A percentile compares a stretch with the other conserved stretches of the same genome.
phyloP scores from a whole-genome alignment of 2,797 vertebrate genomes.

The Pempheris klunzingeri region DNA sequence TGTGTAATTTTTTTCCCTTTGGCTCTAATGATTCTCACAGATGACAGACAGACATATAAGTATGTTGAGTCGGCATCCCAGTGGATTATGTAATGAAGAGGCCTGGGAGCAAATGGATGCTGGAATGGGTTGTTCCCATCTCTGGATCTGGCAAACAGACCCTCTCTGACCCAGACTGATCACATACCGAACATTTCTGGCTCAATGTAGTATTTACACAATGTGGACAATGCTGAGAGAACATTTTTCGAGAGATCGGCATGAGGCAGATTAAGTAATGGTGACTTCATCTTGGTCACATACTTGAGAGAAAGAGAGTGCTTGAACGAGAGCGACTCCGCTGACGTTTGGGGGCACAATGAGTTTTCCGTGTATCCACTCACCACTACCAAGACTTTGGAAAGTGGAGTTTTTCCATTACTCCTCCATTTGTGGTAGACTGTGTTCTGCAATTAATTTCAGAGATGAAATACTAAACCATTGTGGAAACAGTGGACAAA shows the following conservation, averaged over 20 bases:
- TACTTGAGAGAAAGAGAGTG: slow-evolving; percentile 20
- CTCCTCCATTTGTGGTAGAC: slow-evolving; percentile 56
- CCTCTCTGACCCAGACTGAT: slow-evolving; percentile 44
- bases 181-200: slow-evolving; percentile 66
- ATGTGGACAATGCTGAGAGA: slow-evolving; percentile 32
- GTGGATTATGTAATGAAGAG: slow-evolving; percentile 52
- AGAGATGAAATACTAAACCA: slow-evolving; percentile 59
- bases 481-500: slow-evolving; percentile 46
- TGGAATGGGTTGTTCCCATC: slow-evolving; percentile 52
- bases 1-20: neutral
- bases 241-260: slow-evolving; percentile 3
- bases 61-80: slow-evolving; percentile 34
- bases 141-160: slow-evolving; percentile 40
- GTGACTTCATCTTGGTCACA: slow-evolving; percentile 62
- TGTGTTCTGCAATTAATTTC: slow-evolving; percentile 60
- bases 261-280: slow-evolving; percentile 33
- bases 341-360: slow-evolving; percentile 48
- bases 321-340: neutral
- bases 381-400: slow-evolving; percentile 54
- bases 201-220: slow-evolving; percentile 30
- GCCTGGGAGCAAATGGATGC: slow-evolving; percentile 25
- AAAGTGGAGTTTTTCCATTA: slow-evolving; percentile 78
- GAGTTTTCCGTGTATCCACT: slow-evolving; percentile 72
- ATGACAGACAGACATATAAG: slow-evolving; percentile 10
- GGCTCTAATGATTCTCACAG: slow-evolving; percentile 36